A percentile compares a stretch with the other conserved stretches of the same genome.
These are phyloP conservation scores for Lethenteron camtschaticum DNA, from an alignment of 2,113 vertebrate species.

Conservation along the genomic window DNA sequence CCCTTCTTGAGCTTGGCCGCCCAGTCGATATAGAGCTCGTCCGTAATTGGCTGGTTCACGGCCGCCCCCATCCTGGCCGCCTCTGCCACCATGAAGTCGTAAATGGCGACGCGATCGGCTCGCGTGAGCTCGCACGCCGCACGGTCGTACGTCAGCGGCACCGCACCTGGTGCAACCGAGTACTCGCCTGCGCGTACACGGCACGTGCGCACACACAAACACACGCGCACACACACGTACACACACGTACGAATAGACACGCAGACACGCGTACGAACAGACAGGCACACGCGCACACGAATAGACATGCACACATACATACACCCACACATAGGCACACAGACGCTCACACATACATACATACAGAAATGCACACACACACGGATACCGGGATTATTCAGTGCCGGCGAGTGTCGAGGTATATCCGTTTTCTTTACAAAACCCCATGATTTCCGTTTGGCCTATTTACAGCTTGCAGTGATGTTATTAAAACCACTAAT, in stretches of 20 bases:
- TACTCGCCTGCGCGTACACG: conserved; percentile 32
- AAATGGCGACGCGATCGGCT: conserved; percentile 67
- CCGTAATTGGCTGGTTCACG: background rate
- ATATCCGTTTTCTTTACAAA: no score
- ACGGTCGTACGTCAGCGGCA: conserved; percentile 75
- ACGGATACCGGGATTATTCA: no score
- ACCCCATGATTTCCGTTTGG: no score
- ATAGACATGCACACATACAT: no score
- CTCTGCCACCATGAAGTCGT: conserved; percentile 42
- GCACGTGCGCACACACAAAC: background rate
- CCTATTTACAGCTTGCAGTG: no score
- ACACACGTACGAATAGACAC: background rate
- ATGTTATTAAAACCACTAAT: no score
- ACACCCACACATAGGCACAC: no score
- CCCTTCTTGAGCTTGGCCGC: conserved; percentile 77
- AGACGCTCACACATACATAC: no score
- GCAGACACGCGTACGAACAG: background rate
- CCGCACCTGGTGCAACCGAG: conserved; percentile 39
- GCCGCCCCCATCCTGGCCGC: background rate
- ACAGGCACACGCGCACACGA: no score
- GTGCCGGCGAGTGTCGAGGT: no score
- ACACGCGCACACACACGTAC: background rate
- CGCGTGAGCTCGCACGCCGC: conserved; percentile 62
- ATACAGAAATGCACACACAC: no score
- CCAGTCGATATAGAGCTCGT: conserved; percentile 77